A percentile compares a stretch with the other conserved stretches of the same genome.
Conservation (phyloP, 2,888 invertebrate genomes). For the Oscheius sp. region DNA sequence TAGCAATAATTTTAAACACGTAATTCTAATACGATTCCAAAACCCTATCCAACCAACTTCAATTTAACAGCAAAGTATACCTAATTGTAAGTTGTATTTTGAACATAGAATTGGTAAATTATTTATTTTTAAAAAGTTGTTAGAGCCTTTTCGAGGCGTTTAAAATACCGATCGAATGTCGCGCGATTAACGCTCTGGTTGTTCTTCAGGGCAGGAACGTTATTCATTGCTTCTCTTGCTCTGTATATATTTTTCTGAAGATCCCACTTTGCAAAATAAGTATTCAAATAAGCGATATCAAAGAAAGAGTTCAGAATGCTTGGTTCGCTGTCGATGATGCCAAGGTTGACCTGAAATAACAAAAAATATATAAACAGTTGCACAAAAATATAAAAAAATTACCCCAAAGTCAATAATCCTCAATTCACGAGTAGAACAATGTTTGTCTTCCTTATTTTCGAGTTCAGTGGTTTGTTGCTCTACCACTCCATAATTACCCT, state of each 20-base stretch:
- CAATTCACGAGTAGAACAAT: constrained; percentile 33
- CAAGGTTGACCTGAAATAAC: constrained; percentile 37
- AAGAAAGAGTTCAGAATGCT: constrained; percentile 32
- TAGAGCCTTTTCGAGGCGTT: constrained; percentile 32
- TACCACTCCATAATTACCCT: constrained; percentile 33
- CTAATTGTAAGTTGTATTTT: constrained; percentile 21
- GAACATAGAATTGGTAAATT: constrained; percentile 29
- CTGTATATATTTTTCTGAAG: constrained; percentile 27
- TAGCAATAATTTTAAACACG: constrained; percentile 18
- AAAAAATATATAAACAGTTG: constrained; percentile 32
- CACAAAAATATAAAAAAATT: constrained; percentile 34
- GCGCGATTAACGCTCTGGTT: constrained; percentile 30
- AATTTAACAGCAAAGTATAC: constrained; percentile 17
- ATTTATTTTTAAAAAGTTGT: constrained; percentile 32
- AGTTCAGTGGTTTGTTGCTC: constrained; percentile 31
- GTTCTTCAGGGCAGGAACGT: constrained; percentile 32
- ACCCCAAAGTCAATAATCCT: constrained; percentile 33
- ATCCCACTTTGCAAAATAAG: constrained; percentile 32
- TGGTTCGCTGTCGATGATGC: constrained; percentile 33
- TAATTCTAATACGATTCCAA: constrained; percentile 18
- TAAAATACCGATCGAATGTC: constrained; percentile 35
- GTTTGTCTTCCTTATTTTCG: constrained; percentile 31
- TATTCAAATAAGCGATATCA: constrained; percentile 31
- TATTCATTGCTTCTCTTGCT: constrained; percentile 33
- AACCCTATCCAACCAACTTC: constrained; percentile 20